Evolutionary conservation across 2,888 invertebrate species (phyloP), one percentile per base, ranked within the genome.

Genomic region (Mimas tiliae): DNA sequence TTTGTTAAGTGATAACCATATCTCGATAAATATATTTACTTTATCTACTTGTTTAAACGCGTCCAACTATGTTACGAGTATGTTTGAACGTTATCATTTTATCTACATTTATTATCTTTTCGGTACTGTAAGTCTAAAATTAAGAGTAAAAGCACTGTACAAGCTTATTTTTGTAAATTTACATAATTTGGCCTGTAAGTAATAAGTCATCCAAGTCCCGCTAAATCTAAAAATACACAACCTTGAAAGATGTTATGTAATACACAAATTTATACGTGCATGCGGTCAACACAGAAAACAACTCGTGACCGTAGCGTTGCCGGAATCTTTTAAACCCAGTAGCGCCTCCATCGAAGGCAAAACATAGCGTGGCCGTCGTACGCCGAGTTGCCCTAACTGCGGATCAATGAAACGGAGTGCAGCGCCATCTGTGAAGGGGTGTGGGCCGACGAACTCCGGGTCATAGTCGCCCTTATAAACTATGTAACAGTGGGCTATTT

Each of bases 351-450:
- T 16, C 12, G 53, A 34, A 11, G 8, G 58, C 55, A 58, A 58
- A 19, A 47, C 19, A n/a, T 27, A 27, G 52, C n/a, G 11, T 33
- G 53, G 47, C 14, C 65, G 33, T 21, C 6, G 16, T 45, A 89
- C 88, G 88, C 86, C 84, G 79, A 83, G 83, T 78, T 71, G 75
- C 75, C 73, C 69, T 74, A 78, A 76, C 72, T 68, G 73, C 73
- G 85, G 89, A 90, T 89, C 89, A 89, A 90, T 90, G 89, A 86
- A 81, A 71, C 70, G 72, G 75, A 69, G 67, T 67, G 70, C 68
- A 72, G 52, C 84, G 88, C 85, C 89, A 85, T 87, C 89, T 86
- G 74, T 75, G 72, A 79, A 70, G 73, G 76, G 76, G 79, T 74
- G 67, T 73, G 47, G 77, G 82, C 71, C 79, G 76, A 73, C 75